Evolutionary conservation across 2,797 vertebrate genomes (phyloP), one percentile per base, ranked within the genome.

Genomic region (Xenopus petersii): DNA sequence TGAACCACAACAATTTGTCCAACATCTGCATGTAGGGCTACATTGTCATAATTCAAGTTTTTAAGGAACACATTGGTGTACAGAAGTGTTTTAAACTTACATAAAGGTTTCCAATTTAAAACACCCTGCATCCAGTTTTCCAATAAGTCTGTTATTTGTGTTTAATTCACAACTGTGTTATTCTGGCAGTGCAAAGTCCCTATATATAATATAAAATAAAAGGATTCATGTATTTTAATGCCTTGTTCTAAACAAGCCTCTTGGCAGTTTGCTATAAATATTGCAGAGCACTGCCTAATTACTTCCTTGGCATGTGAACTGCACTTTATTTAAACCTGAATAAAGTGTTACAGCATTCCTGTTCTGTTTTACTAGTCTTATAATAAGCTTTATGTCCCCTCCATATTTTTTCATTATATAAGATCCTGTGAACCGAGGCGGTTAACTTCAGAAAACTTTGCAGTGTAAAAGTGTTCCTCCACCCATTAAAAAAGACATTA

Each of bases 401-500:
- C 36, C 36, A 42, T 5, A 42, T 42, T 24, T 70, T 10, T 33
- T 70, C 60, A 64, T 75, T 75, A 75, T 55, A 56, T 64, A 55
- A 36, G 13, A 64, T 49, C 17, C 46, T 17, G n/a, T 48, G 36
- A 70, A 64, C 36, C 33, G 30, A 47, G 66, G 36, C 59, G 30
- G 49, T 70, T 69, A 30, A 47, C 65, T 64, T 68, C 42, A 56
- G 55, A 56, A 56, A 56, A 17, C 15, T 17, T 47, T 13, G 21
- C 12, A 36, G 33, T 16, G 15, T 56, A 48, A 75, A 17, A 70
- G 36, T 17, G 64, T 55, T 17, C 47, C 1, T 70, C 17, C 30
- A 60, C 33, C 49, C 36, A 64, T 70, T 70, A 70, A 75, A 75
- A 21, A 75, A 75, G 24, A 60, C 26, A 75, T 75, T 47, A 69